phyloP scores from a whole-genome alignment of 2,113 vertebrate genomes.

The Triplophysa siluroides region DNA sequence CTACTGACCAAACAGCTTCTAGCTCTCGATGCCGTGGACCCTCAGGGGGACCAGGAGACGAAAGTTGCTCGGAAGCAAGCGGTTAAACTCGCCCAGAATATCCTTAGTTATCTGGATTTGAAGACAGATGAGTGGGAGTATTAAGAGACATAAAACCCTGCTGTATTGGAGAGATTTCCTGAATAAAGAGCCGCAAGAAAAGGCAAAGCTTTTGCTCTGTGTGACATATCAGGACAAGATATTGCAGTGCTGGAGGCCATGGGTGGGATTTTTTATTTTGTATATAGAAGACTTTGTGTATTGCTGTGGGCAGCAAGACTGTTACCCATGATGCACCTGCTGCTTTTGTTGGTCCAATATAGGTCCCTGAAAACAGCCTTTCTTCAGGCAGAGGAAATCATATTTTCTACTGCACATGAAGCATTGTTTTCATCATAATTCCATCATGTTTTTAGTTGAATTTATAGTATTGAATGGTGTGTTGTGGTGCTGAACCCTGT shows the following conservation, averaged over 20 bases:
- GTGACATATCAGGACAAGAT: neutral
- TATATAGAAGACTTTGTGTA: constrained; percentile 53
- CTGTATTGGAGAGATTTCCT: constrained; percentile 6
- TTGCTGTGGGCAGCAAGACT: constrained; percentile 58
- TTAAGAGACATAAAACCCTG: constrained; percentile 58
- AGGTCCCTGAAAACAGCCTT: constrained; percentile 43
- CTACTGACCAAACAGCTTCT: constrained; percentile 95
- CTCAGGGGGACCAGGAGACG: constrained; percentile 84
- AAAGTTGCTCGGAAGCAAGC: constrained; percentile 93
- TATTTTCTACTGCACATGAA: constrained; percentile 29
- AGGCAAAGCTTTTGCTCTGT: constrained; percentile 13
- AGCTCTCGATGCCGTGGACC: constrained; percentile 92
- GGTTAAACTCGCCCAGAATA: constrained; percentile 94
- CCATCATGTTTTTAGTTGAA: constrained; percentile 28
- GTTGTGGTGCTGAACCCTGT: constrained; percentile 48
- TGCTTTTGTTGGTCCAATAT: constrained; percentile 54
- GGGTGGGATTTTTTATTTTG: constrained; percentile 37
- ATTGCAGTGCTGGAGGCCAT: neutral
- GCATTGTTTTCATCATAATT: constrained; percentile 32
- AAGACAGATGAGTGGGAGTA: constrained; percentile 99
- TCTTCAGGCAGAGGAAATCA: constrained; percentile 48
- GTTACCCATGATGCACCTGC: constrained; percentile 67
- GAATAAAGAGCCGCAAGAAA: constrained; percentile 33
- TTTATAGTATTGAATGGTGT: constrained; percentile 40
- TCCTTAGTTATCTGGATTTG: constrained; percentile 94